A percentile compares a stretch with the other conserved stretches of the same genome.
Conservation (phyloP, 2,888 invertebrate species). For the Rapana venosa region DNA sequence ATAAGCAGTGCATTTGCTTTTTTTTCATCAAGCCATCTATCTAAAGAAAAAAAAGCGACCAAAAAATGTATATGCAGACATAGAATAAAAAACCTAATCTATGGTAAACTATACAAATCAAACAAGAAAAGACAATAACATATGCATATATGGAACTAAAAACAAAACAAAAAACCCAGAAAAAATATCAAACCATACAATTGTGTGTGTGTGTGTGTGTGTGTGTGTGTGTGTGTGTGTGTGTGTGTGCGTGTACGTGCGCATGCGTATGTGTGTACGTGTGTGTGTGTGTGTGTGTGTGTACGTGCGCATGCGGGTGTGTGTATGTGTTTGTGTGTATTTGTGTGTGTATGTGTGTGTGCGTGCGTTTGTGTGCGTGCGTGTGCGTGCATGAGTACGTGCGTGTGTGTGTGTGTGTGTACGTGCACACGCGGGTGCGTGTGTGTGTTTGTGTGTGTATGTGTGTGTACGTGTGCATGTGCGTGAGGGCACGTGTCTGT, state of each 20-base stretch:
- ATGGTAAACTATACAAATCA: too few species aligned
- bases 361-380: not conserved
- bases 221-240: constrained; percentile 18
- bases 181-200: too few species aligned
- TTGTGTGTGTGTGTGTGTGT: constrained; percentile 18
- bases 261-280: not conserved
- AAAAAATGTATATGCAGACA: too few species aligned
- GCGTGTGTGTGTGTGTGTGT: constrained; percentile 19
- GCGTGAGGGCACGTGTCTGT: not conserved
- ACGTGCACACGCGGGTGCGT: not conserved
- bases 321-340: not conserved
- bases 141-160: too few species aligned
- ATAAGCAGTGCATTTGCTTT: too few species aligned
- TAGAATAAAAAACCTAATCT: too few species aligned
- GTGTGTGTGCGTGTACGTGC: not conserved
- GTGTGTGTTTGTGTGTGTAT: not conserved
- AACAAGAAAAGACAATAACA: too few species aligned
- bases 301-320: not conserved
- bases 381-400: not conserved
- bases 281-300: not conserved
- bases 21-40: too few species aligned
- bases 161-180: too few species aligned
- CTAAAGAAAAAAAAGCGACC: too few species aligned
- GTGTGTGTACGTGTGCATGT: not conserved
- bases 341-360: not conserved